phyloP scores from a whole-genome alignment of 2,113 vertebrate genomes.

The Muscicapa adusta region DNA sequence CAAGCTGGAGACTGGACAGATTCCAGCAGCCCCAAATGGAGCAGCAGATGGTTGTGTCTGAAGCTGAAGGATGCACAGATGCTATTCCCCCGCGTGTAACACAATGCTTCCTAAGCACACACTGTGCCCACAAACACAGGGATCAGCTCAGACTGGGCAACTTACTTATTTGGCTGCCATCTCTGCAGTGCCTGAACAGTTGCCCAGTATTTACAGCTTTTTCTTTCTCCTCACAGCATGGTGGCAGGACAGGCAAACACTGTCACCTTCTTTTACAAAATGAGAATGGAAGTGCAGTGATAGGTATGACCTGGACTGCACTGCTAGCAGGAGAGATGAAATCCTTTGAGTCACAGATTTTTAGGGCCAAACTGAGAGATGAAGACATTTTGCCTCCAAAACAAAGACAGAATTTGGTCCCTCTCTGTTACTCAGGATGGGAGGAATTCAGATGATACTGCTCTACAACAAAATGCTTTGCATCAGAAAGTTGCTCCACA shows the following conservation, averaged over 20 bases:
- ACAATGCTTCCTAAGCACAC: slow-evolving; percentile 1
- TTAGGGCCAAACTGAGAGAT: not conserved
- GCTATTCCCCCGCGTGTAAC: not conserved
- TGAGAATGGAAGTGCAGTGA: not conserved
- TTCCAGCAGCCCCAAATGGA: slow-evolving; percentile 50
- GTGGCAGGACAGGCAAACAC: not conserved
- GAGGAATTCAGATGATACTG: not conserved
- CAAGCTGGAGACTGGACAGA: not conserved
- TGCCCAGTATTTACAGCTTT: not conserved
- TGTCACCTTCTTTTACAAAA: not conserved
- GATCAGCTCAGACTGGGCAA: not conserved
- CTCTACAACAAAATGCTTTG: not conserved
- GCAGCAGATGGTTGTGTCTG: slow-evolving; percentile 47
- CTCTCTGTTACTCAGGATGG: not conserved
- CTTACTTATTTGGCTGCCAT: not conserved
- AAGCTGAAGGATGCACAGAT: slow-evolving; percentile 48
- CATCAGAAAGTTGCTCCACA: not conserved
- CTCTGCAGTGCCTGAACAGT: not conserved
- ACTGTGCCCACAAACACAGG: slow-evolving; percentile 24
- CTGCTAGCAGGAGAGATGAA: not conserved
- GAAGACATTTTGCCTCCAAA: not conserved
- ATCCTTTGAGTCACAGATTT: not conserved
- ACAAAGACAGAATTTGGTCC: not conserved
- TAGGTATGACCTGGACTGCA: not conserved
- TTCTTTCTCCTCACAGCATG: not conserved